phyloP scores from a whole-genome alignment of 2,888 invertebrate species.

The Mellilla xanthometata region DNA sequence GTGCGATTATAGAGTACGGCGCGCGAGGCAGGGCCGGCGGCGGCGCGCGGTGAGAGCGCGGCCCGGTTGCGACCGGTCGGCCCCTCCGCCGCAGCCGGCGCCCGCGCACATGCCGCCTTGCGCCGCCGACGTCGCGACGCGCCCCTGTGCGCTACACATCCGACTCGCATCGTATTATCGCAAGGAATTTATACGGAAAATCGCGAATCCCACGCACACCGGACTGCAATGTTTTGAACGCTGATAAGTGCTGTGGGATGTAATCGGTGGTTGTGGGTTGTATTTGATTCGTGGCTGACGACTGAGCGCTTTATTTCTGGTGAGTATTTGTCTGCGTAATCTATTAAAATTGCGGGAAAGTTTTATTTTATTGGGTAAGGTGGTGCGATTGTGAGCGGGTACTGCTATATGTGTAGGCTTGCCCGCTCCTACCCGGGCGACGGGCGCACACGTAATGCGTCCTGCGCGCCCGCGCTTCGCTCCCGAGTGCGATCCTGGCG shows the following conservation, averaged over 20 bases:
- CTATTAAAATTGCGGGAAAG: too few species aligned
- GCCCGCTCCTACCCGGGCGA: too few species aligned
- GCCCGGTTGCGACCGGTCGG: constrained; percentile 81
- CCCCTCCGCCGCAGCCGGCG: constrained; percentile 67
- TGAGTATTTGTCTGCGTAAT: constrained; percentile 25
- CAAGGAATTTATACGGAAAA: constrained; percentile 46
- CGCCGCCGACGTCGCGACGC: constrained; percentile 79
- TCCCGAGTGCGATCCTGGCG: constrained; percentile 32
- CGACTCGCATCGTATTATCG: constrained; percentile 44
- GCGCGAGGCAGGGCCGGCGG: constrained; percentile 53
- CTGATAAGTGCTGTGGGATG: constrained; percentile 47
- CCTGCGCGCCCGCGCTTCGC: constrained; percentile 18
- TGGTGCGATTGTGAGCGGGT: too few species aligned
- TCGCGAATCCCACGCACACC: constrained; percentile 47
- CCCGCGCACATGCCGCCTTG: constrained; percentile 70
- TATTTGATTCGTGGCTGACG: constrained; percentile 38
- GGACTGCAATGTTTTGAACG: constrained; percentile 58
- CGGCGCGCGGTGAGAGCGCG: constrained; percentile 72
- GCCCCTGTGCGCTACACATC: constrained; percentile 58
- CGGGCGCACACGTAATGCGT: too few species aligned
- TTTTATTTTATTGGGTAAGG: too few species aligned
- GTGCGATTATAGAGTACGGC: constrained; percentile 74
- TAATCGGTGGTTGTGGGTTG: constrained; percentile 46
- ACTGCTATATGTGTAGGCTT: too few species aligned
- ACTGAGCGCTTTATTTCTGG: constrained; percentile 23